Evolutionary conservation across 2,797 vertebrate genomes (phyloP).

Genomic region (Lepilemur ruficaudatus): DNA sequence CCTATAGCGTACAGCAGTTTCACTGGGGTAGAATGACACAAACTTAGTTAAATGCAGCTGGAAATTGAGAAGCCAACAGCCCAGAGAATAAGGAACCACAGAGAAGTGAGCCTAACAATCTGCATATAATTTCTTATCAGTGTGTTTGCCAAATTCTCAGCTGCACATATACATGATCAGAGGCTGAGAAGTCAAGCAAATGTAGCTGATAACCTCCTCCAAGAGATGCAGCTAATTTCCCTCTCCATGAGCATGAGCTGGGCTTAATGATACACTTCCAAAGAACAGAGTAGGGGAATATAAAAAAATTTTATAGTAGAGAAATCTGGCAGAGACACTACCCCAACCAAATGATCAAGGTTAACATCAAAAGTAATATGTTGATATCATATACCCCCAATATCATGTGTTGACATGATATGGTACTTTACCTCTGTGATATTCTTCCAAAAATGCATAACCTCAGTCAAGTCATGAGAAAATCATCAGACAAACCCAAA

Average conservation of each 20-base stretch:
- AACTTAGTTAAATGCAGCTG: not conserved
- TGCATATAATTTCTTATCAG: not conserved
- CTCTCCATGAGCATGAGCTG: not conserved
- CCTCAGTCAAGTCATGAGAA: not conserved
- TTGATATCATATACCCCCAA: not conserved
- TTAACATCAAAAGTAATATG: not conserved
- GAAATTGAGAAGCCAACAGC: not conserved
- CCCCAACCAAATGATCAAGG: not conserved
- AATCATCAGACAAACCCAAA: not conserved
- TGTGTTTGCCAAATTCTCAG: not conserved
- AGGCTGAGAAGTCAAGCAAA: not conserved
- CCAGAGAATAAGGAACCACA: not conserved
- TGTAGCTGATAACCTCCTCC: not conserved
- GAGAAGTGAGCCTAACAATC: not conserved
- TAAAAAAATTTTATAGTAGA: not conserved
- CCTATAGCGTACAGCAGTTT: not conserved
- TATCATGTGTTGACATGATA: not conserved
- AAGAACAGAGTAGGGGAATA: not conserved
- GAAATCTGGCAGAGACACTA: not conserved
- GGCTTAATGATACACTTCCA: not conserved
- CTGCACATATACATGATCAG: not conserved
- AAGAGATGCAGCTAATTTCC: not conserved
- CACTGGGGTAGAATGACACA: not conserved
- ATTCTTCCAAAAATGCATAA: not conserved
- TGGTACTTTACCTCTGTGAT: not conserved